Conservation (phyloP, 2,113 vertebrate genomes). For the Archilochus colubris region DNA sequence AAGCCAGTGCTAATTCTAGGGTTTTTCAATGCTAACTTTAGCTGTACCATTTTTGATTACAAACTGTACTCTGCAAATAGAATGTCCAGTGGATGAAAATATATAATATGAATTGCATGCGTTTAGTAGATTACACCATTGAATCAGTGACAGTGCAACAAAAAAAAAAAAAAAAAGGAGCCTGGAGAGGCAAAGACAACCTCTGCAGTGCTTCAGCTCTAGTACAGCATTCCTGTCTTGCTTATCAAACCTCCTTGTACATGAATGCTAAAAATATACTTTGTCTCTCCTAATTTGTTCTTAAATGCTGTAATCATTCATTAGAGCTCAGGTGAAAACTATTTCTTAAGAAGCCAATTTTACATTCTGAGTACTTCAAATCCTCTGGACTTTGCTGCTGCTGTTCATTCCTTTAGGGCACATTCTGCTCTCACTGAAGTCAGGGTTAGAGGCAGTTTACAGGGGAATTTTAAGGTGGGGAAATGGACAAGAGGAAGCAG, state of each 20-base stretch:
- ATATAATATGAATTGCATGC: neutral
- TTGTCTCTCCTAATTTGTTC: neutral
- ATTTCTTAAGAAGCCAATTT: neutral
- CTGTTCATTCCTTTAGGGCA: slow-evolving; percentile 8
- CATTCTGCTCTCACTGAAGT: neutral
- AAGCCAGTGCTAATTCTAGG: neutral
- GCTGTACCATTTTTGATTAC: neutral
- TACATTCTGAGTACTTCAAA: neutral
- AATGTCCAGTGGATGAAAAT: neutral
- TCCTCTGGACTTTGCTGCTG: neutral
- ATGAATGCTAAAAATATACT: slow-evolving; percentile 1
- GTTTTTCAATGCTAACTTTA: neutral
- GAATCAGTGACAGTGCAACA: neutral
- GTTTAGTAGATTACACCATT: neutral
- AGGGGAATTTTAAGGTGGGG: neutral
- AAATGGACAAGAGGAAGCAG: neutral
- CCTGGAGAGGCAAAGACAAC: neutral
- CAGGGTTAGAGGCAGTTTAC: neutral
- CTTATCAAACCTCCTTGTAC: neutral
- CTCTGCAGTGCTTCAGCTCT: neutral
- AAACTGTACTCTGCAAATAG: neutral
- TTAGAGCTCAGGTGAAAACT: neutral
- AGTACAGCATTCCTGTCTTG: neutral
- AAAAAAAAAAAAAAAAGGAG: neutral
- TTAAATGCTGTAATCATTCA: slow-evolving; percentile 20